Evolutionary conservation across 2,113 vertebrate species (phyloP).

Genomic region (Protobothrops flavoviridis): DNA sequence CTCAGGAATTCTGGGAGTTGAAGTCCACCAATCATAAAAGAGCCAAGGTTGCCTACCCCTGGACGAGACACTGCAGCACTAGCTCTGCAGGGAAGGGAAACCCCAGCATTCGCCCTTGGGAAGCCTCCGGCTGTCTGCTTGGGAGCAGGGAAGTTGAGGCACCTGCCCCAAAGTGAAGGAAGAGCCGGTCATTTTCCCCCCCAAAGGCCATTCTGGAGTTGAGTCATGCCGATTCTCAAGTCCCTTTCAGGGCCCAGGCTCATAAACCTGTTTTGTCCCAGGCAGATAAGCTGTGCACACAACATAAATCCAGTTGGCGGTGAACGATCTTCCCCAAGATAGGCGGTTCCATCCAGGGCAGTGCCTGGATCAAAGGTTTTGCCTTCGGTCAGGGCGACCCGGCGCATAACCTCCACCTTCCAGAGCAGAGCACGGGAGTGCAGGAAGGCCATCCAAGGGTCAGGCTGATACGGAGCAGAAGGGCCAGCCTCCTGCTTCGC

Average conservation of each 20-base stretch:
- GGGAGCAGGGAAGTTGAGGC: not conserved
- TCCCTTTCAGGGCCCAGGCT: not conserved
- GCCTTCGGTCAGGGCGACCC: not conserved
- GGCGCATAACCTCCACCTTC: conserved; percentile 31
- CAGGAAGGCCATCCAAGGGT: conserved; percentile 56
- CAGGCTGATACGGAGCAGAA: conserved; percentile 40
- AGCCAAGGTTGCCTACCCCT: too few relatives aligned
- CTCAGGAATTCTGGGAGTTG: too few relatives aligned
- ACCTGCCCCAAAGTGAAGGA: too few relatives aligned
- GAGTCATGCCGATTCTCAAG: not conserved
- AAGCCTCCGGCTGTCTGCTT: not conserved
- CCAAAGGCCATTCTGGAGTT: not conserved
- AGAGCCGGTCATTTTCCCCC: too few relatives aligned
- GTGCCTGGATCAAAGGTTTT: fast-evolving
- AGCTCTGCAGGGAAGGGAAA: not conserved
- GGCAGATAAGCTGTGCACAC: fast-evolving
- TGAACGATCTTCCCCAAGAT: fast-evolving
- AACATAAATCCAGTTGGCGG: not conserved
- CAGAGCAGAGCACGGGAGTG: conserved; percentile 27
- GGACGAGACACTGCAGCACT: not conserved
- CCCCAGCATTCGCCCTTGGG: not conserved
- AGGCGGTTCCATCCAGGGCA: not conserved
- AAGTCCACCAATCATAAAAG: too few relatives aligned
- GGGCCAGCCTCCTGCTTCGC: conserved; percentile 37
- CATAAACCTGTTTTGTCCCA: fast-evolving